Base-by-base conservation (phyloP, 2,113 vertebrate genomes). In the Campylomormyrus tamandua region DNA sequence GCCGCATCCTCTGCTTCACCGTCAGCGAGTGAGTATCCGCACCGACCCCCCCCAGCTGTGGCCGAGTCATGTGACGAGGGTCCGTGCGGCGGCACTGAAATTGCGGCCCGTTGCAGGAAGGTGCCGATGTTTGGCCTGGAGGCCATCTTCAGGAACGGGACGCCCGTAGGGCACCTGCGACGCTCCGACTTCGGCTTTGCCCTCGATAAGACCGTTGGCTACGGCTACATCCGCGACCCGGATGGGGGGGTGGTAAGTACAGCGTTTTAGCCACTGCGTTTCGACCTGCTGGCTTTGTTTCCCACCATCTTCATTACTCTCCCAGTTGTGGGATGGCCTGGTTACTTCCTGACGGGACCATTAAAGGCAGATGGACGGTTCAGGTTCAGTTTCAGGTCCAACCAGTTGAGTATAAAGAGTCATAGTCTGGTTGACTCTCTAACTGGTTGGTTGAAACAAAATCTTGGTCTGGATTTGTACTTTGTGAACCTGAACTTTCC, bases 121-220 rank as follows among this genome's bases (percentile, higher is more conserved):
- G 95, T 98, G 58, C 98, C 98, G 0, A 96, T 99, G 96, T 98
- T 99, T 0, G 98, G 98, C 42, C 94, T 99, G 93, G 98, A 99
- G 93, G 98, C 97, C 0, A 90, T 99, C 93, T 99, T 97, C 97
- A 95, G 98, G 56, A 94, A 98, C 0, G 96, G 97, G 0, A 58
- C 95, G 21, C 96, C 97, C 2, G 96, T 99, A 0, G 98, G 98
- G 87, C 97, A 98, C 84, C 90, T 99, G 88, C 96, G 98, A 0
- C 95, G 97, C n/a, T 95, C 98, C 0, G 97, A 98, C 46, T 99
- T 98, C 0, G 98, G 97, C 0, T 98, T 98, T 49, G 92, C 96
- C 42, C 93, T 99, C 0, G 92, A 98, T 92, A 99, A 97, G 96
- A 98, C 97, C 45, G 94, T 99, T 0, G 97, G 96, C 56, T 98